Base-by-base conservation (phyloP, 2,888 invertebrate genomes). In the Rhagophthalmus giganteus region DNA sequence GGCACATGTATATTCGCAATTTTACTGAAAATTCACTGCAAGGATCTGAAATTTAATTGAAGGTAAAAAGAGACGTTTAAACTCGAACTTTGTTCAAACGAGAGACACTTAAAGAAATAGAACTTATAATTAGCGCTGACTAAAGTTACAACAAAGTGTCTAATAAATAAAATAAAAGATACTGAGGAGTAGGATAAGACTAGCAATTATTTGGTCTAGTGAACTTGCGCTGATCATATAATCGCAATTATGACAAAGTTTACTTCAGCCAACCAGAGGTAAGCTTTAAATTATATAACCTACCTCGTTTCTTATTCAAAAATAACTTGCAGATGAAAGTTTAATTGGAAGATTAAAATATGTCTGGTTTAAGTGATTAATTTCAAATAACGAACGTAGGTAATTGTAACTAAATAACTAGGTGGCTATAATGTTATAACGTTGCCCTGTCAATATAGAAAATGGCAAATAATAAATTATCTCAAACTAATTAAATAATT, bases 151-250 rank as follows among this genome's bases (percentile, higher is more conserved):
- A 20, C 20, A 3, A 20, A 20, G 4, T 20, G 7, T 7, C 20
- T 7, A 20, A 13, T 27, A 47, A 31, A 40, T 30, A 40, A 38
- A 47, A 47, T 15, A 12, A 14, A 39, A 33, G 15, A 25, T 34
- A 41, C 24, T 26, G 10, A 41, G 41, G 35, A 41, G 32, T 41
- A 28, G 31, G 37, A 35, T 41, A 41, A 41, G 41, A 41, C 41
- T 30, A 30, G 35, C 41, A 49, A 50, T 50, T 50, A 50, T 32
- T 50, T 44, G 50, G 50, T 50, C 50, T 50, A 27, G 38, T 50
- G 44, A 50, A 38, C 39, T 38, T 38, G 44, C 27, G 41, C 25
- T 49, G 30, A 32, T 41, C 25, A 30, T 37, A 38, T 37, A 42
- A 38, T 30, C 33, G 33, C 33, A 50, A 50, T 50, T 42, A 50